These are phyloP conservation scores for Lepilemur septentrionalis DNA, from an alignment of 2,797 vertebrate species.

Conservation along the genomic window DNA sequence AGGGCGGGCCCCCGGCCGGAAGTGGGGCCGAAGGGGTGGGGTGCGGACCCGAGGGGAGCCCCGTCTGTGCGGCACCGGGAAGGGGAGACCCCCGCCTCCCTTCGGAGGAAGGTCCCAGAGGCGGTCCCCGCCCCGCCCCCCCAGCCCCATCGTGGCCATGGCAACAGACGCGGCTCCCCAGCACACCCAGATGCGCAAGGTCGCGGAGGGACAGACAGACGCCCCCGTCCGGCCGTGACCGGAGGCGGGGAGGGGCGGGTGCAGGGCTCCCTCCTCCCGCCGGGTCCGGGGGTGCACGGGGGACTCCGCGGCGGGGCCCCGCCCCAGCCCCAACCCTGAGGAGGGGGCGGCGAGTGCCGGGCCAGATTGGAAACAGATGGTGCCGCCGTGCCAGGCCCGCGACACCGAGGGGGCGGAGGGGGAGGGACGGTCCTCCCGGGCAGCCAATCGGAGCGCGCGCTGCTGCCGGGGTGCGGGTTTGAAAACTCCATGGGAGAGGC, in stretches of 20 bases:
- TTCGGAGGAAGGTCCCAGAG: neutral
- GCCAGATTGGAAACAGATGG: conserved; percentile 87
- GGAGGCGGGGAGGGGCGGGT: neutral
- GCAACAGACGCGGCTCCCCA: conserved; percentile 12
- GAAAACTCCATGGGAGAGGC: conserved; percentile 52
- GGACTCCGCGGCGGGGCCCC: neutral
- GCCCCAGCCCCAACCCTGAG: neutral
- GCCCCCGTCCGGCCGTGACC: neutral
- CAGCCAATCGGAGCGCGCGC: conserved; percentile 65
- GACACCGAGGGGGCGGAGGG: conserved; percentile 80
- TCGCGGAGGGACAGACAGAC: neutral
- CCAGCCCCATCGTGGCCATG: neutral
- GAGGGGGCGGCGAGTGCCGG: conserved; percentile 75
- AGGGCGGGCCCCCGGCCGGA: conserved; percentile 16
- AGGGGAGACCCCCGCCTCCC: neutral
- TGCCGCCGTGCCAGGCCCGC: conserved; percentile 76
- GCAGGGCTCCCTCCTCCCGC: neutral
- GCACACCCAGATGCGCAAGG: neutral
- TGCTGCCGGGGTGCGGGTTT: conserved; percentile 53
- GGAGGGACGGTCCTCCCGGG: conserved; percentile 61
- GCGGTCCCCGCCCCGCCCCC: neutral
- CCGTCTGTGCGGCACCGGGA: neutral
- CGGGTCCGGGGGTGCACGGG: neutral
- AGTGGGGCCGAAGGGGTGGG: conserved; percentile 39
- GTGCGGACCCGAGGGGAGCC: neutral